phyloP scores from a whole-genome alignment of 2,888 invertebrate genomes.

The Hipparchia sbordonii region DNA sequence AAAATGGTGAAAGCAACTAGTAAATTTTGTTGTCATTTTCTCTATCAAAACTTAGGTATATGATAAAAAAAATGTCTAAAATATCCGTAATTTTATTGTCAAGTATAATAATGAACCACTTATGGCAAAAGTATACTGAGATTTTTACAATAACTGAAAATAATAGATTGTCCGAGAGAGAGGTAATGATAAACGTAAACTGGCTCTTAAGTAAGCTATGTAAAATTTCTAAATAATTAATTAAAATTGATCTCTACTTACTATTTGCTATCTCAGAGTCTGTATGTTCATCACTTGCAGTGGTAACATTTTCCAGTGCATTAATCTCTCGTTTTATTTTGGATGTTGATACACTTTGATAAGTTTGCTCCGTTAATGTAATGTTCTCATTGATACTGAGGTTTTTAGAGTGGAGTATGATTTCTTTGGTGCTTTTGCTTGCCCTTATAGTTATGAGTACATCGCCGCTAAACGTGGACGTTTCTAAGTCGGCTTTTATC shows the following conservation, averaged over 20 bases:
- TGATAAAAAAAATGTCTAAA: no score
- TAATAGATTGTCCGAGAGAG: no score
- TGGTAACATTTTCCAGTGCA: constrained; percentile 26
- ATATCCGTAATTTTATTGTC: no score
- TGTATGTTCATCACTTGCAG: constrained; percentile 18
- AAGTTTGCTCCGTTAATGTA: constrained; percentile 73
- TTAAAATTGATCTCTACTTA: not conserved
- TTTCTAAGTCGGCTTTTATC: constrained; percentile 77
- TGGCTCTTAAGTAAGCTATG: no score
- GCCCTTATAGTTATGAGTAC: constrained; percentile 76
- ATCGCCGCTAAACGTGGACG: constrained; percentile 68
- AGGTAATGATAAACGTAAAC: no score
- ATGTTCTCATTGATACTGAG: constrained; percentile 63
- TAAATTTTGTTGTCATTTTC: no score
- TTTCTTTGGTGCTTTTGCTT: constrained; percentile 60
- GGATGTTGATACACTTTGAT: constrained; percentile 59
- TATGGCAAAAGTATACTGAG: no score
- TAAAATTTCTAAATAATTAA: no score
- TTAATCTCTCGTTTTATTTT: constrained; percentile 52
- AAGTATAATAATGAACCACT: no score
- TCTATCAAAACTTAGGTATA: no score
- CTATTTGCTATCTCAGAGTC: constrained; percentile 28
- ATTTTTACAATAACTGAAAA: no score
- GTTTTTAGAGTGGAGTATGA: constrained; percentile 80
- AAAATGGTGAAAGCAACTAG: no score